Base-by-base conservation (phyloP, 2,888 invertebrate species). In the Erebia ligea region DNA sequence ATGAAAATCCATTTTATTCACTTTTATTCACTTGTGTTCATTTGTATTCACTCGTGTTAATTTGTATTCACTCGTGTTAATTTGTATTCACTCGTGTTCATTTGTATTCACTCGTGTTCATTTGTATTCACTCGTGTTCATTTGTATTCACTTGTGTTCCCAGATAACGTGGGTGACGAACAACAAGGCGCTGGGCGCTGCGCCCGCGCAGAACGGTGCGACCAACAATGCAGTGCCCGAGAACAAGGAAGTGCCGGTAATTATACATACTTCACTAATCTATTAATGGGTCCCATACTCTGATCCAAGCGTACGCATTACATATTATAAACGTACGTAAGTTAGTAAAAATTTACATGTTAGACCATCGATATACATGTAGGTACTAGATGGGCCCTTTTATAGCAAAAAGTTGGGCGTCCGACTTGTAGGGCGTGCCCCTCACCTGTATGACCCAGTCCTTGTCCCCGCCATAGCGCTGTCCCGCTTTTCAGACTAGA, bases 101-200 rank as follows among this genome's bases (percentile, higher is more conserved):
- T 9, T n/a, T 1, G 6, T 19, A 2, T 52, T 17, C 19, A n/a
- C 10, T 19, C 1, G 9, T 2, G 8, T 2, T 52, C 17, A 3
- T 0, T 2, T 17, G 6, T 25, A 34, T 50, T 25, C 52, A 45
- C 10, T 15, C 50, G 9, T 25, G 3, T n/a, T 45, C 34, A 57
- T 4, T 8, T 2, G 1, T 42, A 17, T 40, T 34, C 15, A 34
- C 75, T 82, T 68, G 82, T 82, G 25, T 34, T 56, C 5, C 65
- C 87, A 94, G 92, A 90, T 86, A 86, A 94, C 86, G 78, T 94
- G 85, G 90, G 90, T 86, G 81, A 80, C 86, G 42, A 89, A 84
- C 76, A 84, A 77, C 67, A 88, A 84, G 74, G 76, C 82, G 40
- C 71, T 81, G 45, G 67, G 19, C 56, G 78, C 78, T 69, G 73